Percentiles rank a stretch among this genome's conserved stretches.
These are phyloP conservation scores for Pristionchus mayeri DNA, from an alignment of 2,888 invertebrate genomes.

Conservation along the genomic window DNA sequence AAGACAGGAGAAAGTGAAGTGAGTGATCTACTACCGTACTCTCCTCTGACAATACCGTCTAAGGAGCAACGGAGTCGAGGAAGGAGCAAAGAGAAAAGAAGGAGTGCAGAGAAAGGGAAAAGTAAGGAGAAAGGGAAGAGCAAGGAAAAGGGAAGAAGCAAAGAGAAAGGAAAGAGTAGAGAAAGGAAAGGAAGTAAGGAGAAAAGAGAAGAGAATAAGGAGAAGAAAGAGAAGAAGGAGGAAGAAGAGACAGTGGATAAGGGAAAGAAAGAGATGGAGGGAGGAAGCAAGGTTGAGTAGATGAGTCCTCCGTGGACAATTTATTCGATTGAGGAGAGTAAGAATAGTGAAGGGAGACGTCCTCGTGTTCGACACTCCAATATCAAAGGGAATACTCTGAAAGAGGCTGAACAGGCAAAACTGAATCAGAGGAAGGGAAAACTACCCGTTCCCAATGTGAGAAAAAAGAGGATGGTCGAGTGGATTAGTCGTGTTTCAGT, in stretches of 20 bases:
- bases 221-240: neutral
- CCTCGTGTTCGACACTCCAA: neutral
- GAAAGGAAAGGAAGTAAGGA: neutral
- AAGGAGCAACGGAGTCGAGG: neutral
- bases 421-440: slow-evolving; percentile 12
- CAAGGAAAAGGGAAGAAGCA: neutral
- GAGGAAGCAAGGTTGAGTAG: slow-evolving; percentile 3
- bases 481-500: neutral
- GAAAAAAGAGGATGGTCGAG: neutral
- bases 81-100: neutral
- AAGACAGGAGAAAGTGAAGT: neutral
- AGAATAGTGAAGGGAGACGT: neutral
- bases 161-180: neutral
- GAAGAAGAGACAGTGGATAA: neutral
- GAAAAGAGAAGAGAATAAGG: neutral
- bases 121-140: neutral
- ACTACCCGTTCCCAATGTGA: slow-evolving; percentile 8
- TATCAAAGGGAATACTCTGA: neutral
- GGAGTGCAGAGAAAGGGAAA: neutral
- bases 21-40: neutral
- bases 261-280: neutral
- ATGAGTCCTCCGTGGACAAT: neutral
- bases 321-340: neutral
- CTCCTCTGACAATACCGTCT: neutral
- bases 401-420: neutral